Conservation (phyloP, 1,140 invertebrate species). For the Sipha flava region DNA sequence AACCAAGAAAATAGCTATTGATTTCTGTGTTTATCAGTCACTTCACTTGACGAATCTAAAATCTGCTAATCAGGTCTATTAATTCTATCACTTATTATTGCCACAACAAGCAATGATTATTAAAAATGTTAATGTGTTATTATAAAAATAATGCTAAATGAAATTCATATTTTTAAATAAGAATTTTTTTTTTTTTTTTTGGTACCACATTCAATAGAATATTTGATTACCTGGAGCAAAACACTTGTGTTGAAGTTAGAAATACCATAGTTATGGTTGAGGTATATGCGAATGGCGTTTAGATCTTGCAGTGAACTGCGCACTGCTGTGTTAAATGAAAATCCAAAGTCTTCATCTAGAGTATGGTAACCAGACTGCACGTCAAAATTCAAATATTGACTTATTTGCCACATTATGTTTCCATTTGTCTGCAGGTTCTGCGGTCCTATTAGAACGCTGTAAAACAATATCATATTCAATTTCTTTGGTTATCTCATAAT, state of each 20-base stretch:
- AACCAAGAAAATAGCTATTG: too few species aligned
- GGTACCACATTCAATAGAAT: too few species aligned
- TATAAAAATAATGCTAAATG: too few species aligned
- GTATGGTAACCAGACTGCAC: slow-evolving; percentile 27
- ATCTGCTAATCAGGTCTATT: too few species aligned
- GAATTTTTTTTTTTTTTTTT: too few species aligned
- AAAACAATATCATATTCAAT: neutral
- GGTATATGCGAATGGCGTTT: slow-evolving; percentile 1
- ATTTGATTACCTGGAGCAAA: slow-evolving; percentile 16
- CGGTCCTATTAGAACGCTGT: neutral
- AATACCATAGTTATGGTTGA: slow-evolving; percentile 24
- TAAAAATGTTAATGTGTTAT: too few species aligned
- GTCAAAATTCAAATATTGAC: slow-evolving; percentile 20
- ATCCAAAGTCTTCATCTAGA: slow-evolving; percentile 3
- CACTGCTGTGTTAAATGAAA: slow-evolving; percentile 22
- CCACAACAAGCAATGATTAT: too few species aligned
- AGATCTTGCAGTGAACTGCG: slow-evolving; percentile 32
- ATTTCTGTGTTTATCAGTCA: too few species aligned
- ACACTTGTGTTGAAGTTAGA: slow-evolving; percentile 14
- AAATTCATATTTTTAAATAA: too few species aligned
- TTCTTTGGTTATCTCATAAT: too few species aligned
- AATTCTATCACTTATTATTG: too few species aligned
- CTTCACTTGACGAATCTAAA: too few species aligned
- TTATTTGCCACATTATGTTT: slow-evolving; percentile 28
- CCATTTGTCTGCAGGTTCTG: slow-evolving; percentile 31